These are phyloP conservation scores for Ichneumon xanthorius DNA, from an alignment of 2,888 invertebrate species.

Conservation along the genomic window DNA sequence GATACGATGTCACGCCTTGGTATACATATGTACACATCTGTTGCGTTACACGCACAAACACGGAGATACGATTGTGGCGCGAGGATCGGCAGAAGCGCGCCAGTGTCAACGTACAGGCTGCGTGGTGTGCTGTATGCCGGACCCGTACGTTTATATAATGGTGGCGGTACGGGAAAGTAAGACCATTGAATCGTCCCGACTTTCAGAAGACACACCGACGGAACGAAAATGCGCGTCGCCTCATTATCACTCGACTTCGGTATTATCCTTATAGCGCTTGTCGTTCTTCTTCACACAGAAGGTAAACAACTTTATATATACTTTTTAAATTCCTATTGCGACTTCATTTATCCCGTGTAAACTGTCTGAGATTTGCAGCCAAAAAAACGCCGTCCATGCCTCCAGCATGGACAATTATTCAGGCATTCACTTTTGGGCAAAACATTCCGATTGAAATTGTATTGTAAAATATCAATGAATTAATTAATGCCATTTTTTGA, in stretches of 20 bases:
- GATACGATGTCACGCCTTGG: conserved; percentile 41
- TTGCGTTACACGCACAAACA: not conserved
- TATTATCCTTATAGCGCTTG: conserved; percentile 67
- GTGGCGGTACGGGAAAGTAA: conserved; percentile 75
- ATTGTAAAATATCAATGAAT: not conserved
- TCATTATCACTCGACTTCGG: conserved; percentile 56
- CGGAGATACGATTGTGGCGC: conserved; percentile 4
- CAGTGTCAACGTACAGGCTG: conserved; percentile 41
- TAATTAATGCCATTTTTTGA: not conserved
- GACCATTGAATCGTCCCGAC: conserved; percentile 78
- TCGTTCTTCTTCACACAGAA: conserved; percentile 63
- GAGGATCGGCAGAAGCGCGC: conserved; percentile 43
- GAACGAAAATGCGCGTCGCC: conserved; percentile 70
- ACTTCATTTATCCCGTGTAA: not conserved
- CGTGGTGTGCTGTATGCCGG: conserved; percentile 33
- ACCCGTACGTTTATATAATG: conserved; percentile 79
- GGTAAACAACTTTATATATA: conserved; percentile 70
- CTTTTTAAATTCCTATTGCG: not conserved
- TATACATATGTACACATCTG: conserved; percentile 12
- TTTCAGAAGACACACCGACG: conserved; percentile 74
- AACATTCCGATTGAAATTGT: not conserved
- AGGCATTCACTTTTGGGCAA: no score
- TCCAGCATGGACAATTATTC: no score
- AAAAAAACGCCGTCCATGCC: no score
- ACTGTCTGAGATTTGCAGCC: not conserved